Percentiles rank a stretch among this genome's conserved stretches.
phyloP scores from a whole-genome alignment of 2,888 invertebrate genomes.

The Habroteleia sp. region DNA sequence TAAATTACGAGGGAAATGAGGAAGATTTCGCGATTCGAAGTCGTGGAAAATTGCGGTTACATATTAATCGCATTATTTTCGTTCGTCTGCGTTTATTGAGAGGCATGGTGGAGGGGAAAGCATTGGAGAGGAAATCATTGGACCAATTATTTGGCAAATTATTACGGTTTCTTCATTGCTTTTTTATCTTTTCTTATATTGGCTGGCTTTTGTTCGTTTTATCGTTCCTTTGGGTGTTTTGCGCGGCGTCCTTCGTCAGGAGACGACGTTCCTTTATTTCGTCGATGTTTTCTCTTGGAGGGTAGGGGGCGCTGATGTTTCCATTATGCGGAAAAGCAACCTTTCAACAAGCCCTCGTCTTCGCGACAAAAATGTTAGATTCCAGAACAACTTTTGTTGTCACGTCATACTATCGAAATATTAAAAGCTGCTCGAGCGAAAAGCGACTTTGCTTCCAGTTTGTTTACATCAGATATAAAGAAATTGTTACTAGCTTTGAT shows the following conservation, averaged over 20 bases:
- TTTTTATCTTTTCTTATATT: background rate
- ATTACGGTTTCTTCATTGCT: background rate
- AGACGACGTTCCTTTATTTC: conserved; percentile 2
- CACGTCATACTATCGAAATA: conserved; percentile 15
- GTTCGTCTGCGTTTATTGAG: background rate
- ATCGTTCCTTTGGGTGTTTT: conserved; percentile 1
- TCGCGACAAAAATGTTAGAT: background rate
- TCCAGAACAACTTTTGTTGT: conserved; percentile 2
- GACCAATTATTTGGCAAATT: background rate
- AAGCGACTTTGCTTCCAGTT: conserved; percentile 1
- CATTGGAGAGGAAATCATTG: background rate
- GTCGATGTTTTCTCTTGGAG: background rate
- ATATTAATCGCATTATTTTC: conserved; percentile 12
- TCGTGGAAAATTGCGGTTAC: conserved; percentile 3
- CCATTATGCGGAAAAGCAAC: background rate
- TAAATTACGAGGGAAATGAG: conserved; percentile 4
- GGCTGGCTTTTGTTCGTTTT: conserved; percentile 4
- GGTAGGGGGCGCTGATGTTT: conserved; percentile 2
- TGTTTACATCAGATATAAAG: background rate
- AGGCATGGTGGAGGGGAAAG: too few relatives aligned
- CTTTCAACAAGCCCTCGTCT: background rate
- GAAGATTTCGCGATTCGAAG: conserved; percentile 1
- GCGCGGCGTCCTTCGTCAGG: background rate
- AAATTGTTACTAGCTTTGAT: background rate
- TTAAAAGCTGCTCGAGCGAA: conserved; percentile 15